Evolutionary conservation across 2,888 invertebrate species (phyloP), one percentile per base, ranked within the genome.

Genomic region (Drosophila bunnanda): DNA sequence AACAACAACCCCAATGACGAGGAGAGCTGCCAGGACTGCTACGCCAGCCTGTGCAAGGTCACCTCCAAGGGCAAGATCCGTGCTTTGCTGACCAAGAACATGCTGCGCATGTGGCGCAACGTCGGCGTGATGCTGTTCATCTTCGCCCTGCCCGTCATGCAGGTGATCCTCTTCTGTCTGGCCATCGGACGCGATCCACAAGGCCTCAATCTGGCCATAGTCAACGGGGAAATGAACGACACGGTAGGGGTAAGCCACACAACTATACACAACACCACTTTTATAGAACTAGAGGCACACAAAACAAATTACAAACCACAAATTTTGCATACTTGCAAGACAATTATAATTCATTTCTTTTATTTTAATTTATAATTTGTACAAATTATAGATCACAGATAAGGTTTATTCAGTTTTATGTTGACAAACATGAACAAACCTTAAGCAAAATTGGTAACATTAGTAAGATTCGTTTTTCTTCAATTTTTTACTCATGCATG

Each of bases 51-150:
- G 22, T 91, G 92, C 73, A 79, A 78, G 74, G 90, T 91, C 55
- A 97, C 97, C n/a, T 95, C 96, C n/a, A 94, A 94, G 58, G 97
- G 97, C 44, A 97, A 97, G 93, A 96, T 97, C 86, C 95, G 95
- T 88, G 97, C 97, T 0, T 92, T 98, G 53, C 94, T 97, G 76
- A 95, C 96, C 90, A 97, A 98, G 94, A 97, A 97, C 93, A 97
- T 97, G 93, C 93, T 97, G 55, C 94, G 97, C 36, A 97, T 97
- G 97, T 97, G 97, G 97, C 94, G 97, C 54, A 97, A 97, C 92
- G 96, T 97, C 72, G 97, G 97, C 46, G 97, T 98, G 73, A 97
- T 98, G 96, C 93, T 98, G 89, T 98, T 98, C 93, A 97, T 98
- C 89, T 98, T 98, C 92, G 96, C 97, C 38, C 93, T 98, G 85